These are phyloP conservation scores for Eudemis profundana DNA, from an alignment of 2,888 invertebrate species.

Conservation along the genomic window DNA sequence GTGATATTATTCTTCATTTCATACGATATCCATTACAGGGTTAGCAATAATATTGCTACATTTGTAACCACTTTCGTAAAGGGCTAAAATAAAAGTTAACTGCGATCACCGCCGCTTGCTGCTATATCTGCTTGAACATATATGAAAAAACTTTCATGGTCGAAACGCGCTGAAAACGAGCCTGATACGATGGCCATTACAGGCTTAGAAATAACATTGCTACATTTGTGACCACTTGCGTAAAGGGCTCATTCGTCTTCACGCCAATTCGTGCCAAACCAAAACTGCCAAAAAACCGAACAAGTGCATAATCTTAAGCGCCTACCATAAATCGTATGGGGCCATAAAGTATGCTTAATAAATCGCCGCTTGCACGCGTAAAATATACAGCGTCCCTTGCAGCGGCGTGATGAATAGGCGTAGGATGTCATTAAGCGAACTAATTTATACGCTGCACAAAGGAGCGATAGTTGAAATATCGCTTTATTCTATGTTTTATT, in stretches of 20 bases:
- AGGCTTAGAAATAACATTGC: too few species aligned
- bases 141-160: too few species aligned
- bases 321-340: conserved; percentile 54
- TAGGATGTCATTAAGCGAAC: conserved; percentile 36
- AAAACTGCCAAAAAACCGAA: conserved; percentile 42
- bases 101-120: too few species aligned
- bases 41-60: too few species aligned
- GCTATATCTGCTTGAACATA: too few species aligned
- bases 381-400: conserved; percentile 51
- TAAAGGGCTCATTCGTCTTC: conserved; percentile 8
- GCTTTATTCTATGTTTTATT: conserved; percentile 25
- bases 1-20: too few species aligned
- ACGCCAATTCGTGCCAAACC: conserved; percentile 12
- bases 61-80: too few species aligned
- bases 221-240: too few species aligned
- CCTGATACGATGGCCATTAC: too few species aligned
- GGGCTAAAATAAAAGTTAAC: too few species aligned
- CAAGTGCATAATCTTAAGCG: conserved; percentile 51
- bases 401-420: conserved; percentile 40
- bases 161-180: too few species aligned
- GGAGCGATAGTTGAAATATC: conserved; percentile 41
- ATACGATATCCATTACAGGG: too few species aligned
- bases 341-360: conserved; percentile 68
- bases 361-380: conserved; percentile 59
- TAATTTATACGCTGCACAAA: conserved; percentile 40